phyloP scores from a whole-genome alignment of 2,113 vertebrate species.

The Acanthochromis polyacanthus region DNA sequence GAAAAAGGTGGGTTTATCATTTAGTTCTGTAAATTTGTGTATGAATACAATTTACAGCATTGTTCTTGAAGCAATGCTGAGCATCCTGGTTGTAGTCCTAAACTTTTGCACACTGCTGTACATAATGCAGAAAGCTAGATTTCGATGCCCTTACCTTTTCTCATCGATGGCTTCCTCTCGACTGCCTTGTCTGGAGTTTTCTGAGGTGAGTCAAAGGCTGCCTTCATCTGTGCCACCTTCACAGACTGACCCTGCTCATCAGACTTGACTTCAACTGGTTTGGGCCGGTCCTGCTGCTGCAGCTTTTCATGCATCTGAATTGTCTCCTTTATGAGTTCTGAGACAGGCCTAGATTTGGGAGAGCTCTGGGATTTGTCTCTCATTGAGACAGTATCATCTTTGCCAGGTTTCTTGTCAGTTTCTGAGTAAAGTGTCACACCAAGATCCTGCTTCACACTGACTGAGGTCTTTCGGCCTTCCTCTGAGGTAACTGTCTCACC shows the following conservation, averaged over 20 bases:
- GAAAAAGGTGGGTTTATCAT: too few relatives aligned
- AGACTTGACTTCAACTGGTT: slow-evolving; percentile 66
- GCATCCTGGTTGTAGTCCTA: neutral
- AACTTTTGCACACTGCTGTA: neutral
- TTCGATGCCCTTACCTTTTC: slow-evolving; percentile 79
- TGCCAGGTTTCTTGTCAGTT: slow-evolving; percentile 35
- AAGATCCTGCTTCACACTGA: slow-evolving; percentile 36
- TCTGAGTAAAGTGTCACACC: slow-evolving; percentile 26
- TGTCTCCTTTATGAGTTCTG: slow-evolving; percentile 83
- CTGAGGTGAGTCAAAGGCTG: slow-evolving; percentile 81
- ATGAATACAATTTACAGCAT: neutral
- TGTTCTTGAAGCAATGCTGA: neutral
- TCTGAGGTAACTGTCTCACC: slow-evolving; percentile 18
- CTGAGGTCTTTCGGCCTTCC: slow-evolving; percentile 39
- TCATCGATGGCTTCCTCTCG: slow-evolving; percentile 80
- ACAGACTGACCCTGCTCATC: slow-evolving; percentile 80
- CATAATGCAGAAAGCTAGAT: neutral
- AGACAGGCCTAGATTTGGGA: slow-evolving; percentile 77
- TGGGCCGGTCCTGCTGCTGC: slow-evolving; percentile 76
- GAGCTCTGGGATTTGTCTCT: slow-evolving; percentile 54
- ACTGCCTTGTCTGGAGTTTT: slow-evolving; percentile 78
- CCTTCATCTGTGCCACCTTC: slow-evolving; percentile 86
- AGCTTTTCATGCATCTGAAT: slow-evolving; percentile 83
- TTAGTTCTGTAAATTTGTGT: neutral
- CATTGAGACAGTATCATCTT: slow-evolving; percentile 22